These are phyloP conservation scores for Thyatira batis DNA, from an alignment of 2,888 invertebrate genomes.

Conservation along the genomic window DNA sequence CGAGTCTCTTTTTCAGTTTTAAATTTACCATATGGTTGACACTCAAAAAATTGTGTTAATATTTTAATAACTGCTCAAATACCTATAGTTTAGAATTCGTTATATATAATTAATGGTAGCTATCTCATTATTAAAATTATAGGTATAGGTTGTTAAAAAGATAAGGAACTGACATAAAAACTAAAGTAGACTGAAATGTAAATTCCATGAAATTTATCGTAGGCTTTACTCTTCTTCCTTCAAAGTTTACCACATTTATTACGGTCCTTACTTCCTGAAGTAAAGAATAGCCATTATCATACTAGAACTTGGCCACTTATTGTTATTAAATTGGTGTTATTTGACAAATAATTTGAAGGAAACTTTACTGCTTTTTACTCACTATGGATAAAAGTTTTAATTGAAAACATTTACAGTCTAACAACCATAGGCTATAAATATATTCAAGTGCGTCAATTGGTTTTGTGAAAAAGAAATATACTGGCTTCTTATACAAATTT, in stretches of 20 bases:
- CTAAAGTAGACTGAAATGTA: neutral
- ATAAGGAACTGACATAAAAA: too few species aligned
- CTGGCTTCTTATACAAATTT: too few species aligned
- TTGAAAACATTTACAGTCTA: conserved; percentile 10
- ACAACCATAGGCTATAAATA: too few species aligned
- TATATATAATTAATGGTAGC: neutral
- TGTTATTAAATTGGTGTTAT: conserved; percentile 17
- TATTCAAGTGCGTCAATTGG: neutral
- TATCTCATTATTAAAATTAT: neutral
- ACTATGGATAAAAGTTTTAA: conserved; percentile 24
- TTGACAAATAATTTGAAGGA: conserved; percentile 16
- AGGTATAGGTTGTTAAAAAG: too few species aligned
- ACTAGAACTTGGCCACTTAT: conserved; percentile 16
- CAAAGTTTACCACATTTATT: conserved; percentile 20
- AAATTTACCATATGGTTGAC: too few species aligned
- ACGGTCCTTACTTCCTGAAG: conserved; percentile 14
- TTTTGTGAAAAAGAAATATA: neutral
- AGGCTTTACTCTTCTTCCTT: conserved; percentile 19
- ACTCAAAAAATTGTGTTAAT: too few species aligned
- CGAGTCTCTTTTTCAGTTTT: too few species aligned
- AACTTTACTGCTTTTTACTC: conserved; percentile 5
- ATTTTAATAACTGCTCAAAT: too few species aligned
- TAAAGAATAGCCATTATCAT: conserved; percentile 18
- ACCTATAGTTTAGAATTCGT: neutral
- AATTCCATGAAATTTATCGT: neutral